Conservation (phyloP, 2,888 invertebrate genomes). For the Andricus curvator region DNA sequence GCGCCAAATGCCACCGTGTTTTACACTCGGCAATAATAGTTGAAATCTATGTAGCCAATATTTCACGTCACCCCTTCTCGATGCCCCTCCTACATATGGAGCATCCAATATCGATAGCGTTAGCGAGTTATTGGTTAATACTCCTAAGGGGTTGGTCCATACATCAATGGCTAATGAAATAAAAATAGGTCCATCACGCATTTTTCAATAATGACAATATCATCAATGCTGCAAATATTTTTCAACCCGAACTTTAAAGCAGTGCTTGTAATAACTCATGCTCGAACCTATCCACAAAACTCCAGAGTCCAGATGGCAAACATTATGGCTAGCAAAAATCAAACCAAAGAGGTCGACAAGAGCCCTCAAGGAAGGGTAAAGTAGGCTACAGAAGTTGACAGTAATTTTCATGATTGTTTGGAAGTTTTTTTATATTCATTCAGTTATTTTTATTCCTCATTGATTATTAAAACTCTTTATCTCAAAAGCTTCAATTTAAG, state of each 20-base stretch:
- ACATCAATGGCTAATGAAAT: constrained; percentile 56
- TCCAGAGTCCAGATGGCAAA: constrained; percentile 21
- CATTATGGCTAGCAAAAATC: background rate
- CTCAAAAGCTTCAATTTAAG: too few relatives aligned
- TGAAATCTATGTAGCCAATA: constrained; percentile 78
- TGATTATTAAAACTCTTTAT: too few relatives aligned
- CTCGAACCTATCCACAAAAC: background rate
- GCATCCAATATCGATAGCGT: constrained; percentile 53
- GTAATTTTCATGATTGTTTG: too few relatives aligned
- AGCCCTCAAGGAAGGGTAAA: too few relatives aligned
- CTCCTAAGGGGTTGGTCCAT: constrained; percentile 48
- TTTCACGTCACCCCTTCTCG: constrained; percentile 73
- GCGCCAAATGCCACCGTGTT: constrained; percentile 78
- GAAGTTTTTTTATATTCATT: too few relatives aligned
- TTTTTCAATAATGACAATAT: constrained; percentile 37
- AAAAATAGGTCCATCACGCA: constrained; percentile 43
- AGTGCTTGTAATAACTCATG: background rate
- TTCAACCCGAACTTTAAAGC: constrained; percentile 30
- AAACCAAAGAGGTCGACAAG: too few relatives aligned
- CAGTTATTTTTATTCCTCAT: too few relatives aligned
- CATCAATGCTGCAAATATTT: constrained; percentile 30
- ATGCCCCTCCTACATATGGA: constrained; percentile 57
- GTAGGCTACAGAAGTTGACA: too few relatives aligned
- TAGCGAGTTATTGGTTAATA: constrained; percentile 62
- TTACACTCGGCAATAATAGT: constrained; percentile 78